These are phyloP conservation scores for Scomber colias DNA, from an alignment of 2,113 vertebrate genomes.

Conservation along the genomic window DNA sequence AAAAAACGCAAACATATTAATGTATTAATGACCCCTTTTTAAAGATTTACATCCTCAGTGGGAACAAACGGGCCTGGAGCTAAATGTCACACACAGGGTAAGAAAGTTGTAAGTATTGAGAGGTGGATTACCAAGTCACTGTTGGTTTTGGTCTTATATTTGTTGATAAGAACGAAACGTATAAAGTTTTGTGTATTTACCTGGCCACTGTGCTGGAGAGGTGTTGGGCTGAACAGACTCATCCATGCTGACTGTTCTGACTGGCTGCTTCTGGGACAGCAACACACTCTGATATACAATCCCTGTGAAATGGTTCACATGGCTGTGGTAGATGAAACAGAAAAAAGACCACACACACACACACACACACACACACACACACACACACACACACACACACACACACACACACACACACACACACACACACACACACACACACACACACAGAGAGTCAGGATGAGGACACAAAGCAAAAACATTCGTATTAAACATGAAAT, in stretches of 20 bases:
- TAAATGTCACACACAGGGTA: background rate
- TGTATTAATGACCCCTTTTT: too few species aligned
- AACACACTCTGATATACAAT: slow-evolving; percentile 94
- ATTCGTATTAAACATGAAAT: slow-evolving; percentile 41
- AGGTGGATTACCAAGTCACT: background rate
- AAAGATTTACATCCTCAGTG: too few species aligned
- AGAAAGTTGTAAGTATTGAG: background rate
- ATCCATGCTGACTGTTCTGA: slow-evolving; percentile 88
- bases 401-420: background rate
- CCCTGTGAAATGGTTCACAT: slow-evolving; percentile 95
- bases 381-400: background rate
- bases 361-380: background rate
- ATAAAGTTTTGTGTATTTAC: slow-evolving; percentile 76
- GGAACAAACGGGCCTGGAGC: too few species aligned
- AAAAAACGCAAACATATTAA: too few species aligned
- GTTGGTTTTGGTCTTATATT: background rate
- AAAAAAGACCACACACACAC: slow-evolving; percentile 5
- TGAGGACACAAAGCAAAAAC: slow-evolving; percentile 12
- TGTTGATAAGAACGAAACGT: background rate
- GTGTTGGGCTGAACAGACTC: slow-evolving; percentile 93
- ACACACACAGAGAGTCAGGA: slow-evolving; percentile 6
- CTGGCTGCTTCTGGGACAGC: slow-evolving; percentile 88
- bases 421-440: background rate
- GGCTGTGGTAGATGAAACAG: slow-evolving; percentile 80
- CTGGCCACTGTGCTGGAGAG: slow-evolving; percentile 96